Percentiles rank a stretch among this genome's conserved stretches.
Evolutionary conservation across 2,113 vertebrate genomes (phyloP).

Genomic region (Elaphurus davidianus): DNA sequence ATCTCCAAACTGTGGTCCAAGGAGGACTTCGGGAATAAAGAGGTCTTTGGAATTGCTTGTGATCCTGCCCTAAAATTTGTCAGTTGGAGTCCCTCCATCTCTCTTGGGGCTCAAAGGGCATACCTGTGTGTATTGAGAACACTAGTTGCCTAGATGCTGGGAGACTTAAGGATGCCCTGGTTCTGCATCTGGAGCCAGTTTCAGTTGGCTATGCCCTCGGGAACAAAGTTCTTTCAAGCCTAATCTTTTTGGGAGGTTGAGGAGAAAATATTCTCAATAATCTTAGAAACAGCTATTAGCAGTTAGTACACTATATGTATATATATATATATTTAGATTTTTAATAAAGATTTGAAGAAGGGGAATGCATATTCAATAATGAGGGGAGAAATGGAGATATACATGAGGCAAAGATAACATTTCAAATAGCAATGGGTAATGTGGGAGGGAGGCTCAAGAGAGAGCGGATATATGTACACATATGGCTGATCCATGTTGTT

Average conservation of each 20-base stretch:
- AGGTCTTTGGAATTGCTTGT: not conserved
- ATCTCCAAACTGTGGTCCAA: not conserved
- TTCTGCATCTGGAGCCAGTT: not conserved
- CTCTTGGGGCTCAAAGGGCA: not conserved
- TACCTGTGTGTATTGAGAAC: not conserved
- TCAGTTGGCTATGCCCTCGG: not conserved
- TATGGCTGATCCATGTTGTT: not conserved
- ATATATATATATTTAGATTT: not conserved
- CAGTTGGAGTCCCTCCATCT: not conserved
- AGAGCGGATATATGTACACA: not conserved
- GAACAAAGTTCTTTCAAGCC: not conserved
- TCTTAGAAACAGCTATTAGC: not conserved
- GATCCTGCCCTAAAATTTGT: not conserved
- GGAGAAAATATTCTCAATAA: not conserved
- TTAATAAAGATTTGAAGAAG: not conserved
- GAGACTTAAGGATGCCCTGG: not conserved
- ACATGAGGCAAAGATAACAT: not conserved
- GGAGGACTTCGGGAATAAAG: not conserved
- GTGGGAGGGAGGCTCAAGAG: not conserved
- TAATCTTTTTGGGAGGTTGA: not conserved
- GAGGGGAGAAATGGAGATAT: not conserved
- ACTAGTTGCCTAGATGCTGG: slow-evolving; percentile 5
- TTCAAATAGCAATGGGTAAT: not conserved
- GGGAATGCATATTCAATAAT: not conserved
- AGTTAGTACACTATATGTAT: not conserved